Percentiles rank a stretch among this genome's conserved stretches.
Conservation (phyloP, 1,140 invertebrate genomes). For the Drosophila ercepeae region DNA sequence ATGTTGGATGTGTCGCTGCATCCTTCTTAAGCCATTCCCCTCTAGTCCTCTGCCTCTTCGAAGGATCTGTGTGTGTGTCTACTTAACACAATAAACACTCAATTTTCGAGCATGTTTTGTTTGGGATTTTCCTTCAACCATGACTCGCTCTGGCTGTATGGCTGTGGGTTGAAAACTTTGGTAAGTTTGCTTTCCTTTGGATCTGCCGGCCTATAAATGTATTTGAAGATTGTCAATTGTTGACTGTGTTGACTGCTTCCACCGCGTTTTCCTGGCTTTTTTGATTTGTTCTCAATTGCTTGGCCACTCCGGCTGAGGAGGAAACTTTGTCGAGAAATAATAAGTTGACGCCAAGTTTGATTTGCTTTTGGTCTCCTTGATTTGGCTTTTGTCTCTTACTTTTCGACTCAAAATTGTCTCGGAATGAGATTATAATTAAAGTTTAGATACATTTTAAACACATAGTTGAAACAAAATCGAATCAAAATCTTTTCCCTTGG, state of each 20-base stretch:
- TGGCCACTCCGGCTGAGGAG: constrained; percentile 35
- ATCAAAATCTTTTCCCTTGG: constrained; percentile 8
- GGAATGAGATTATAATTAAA: neutral
- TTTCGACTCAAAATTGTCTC: neutral
- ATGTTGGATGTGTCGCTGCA: constrained; percentile 7
- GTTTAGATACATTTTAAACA: neutral
- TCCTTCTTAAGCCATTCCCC: neutral
- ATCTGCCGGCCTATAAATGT: constrained; percentile 70
- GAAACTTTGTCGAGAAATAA: constrained; percentile 56
- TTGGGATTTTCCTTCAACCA: constrained; percentile 68
- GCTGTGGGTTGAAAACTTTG: constrained; percentile 48
- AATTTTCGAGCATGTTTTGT: constrained; percentile 81
- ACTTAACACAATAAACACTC: constrained; percentile 82
- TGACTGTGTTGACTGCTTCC: constrained; percentile 49
- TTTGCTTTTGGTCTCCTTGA: constrained; percentile 41
- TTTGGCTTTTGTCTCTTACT: constrained; percentile 20
- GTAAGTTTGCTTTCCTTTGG: constrained; percentile 25
- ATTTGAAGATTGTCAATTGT: constrained; percentile 73
- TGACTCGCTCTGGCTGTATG: constrained; percentile 3
- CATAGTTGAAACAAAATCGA: neutral
- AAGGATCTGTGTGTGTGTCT: constrained; percentile 39
- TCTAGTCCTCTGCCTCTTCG: neutral
- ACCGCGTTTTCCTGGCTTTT: constrained; percentile 19
- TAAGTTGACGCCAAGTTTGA: constrained; percentile 73
- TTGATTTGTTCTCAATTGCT: constrained; percentile 79